A percentile compares a stretch with the other conserved stretches of the same genome.
phyloP scores from a whole-genome alignment of 2,113 vertebrate species.

The Casuarius casuarius region DNA sequence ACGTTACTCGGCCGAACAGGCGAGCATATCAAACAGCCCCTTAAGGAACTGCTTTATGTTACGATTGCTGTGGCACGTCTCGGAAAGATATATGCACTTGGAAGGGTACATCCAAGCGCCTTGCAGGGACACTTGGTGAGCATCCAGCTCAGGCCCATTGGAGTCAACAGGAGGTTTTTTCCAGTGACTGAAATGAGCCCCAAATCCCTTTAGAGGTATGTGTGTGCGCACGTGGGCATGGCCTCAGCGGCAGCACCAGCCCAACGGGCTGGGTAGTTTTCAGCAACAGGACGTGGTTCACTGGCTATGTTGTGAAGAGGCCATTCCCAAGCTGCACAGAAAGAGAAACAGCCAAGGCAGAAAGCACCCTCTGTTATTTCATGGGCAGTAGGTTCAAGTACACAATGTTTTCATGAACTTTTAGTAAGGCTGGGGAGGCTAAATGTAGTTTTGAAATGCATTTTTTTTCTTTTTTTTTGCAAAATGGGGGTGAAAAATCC shows the following conservation, averaged over 20 bases:
- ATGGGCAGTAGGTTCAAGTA: not conserved
- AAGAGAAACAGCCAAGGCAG: not conserved
- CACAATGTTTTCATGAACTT: not conserved
- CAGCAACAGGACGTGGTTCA: not conserved
- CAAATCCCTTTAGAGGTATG: not conserved
- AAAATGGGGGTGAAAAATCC: not conserved
- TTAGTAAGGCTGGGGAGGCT: not conserved
- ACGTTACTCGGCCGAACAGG: not conserved
- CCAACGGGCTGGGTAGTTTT: not conserved
- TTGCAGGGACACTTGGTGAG: accelerated
- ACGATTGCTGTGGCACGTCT: not conserved
- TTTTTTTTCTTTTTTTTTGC: not conserved
- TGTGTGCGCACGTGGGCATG: accelerated
- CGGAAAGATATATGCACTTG: not conserved
- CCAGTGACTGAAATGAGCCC: not conserved
- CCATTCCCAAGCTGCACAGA: not conserved
- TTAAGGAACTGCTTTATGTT: not conserved
- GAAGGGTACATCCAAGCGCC: not conserved
- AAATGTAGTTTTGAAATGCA: not conserved
- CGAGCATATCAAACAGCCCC: not conserved
- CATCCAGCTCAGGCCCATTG: not conserved
- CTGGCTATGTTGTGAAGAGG: not conserved
- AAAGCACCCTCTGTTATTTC: constrained; percentile 18
- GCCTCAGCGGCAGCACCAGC: not conserved
- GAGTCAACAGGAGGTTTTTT: not conserved